Evolutionary conservation across 2,113 vertebrate genomes (phyloP).

Genomic region (Paraplagusia blochii): DNA sequence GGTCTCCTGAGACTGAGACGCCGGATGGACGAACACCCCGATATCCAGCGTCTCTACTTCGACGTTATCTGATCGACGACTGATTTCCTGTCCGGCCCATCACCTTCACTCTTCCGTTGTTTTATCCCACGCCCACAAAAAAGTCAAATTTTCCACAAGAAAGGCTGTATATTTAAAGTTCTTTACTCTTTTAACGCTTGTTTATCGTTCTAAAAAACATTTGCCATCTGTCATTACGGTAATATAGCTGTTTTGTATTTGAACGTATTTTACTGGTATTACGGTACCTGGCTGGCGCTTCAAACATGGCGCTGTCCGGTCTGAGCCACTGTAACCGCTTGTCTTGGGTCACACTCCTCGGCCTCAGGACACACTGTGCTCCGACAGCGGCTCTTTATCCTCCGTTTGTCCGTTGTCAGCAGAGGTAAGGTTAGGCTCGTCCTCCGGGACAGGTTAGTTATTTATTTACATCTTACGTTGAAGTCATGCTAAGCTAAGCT

Average conservation of each 20-base stretch:
- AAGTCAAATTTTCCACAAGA: too few relatives aligned
- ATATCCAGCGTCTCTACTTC: too few relatives aligned
- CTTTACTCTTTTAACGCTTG: too few relatives aligned
- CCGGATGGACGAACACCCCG: too few relatives aligned
- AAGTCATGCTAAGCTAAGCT: constrained; percentile 36
- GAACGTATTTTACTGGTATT: neutral
- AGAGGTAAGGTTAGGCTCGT: constrained; percentile 48
- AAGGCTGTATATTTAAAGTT: too few relatives aligned
- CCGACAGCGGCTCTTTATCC: constrained; percentile 21
- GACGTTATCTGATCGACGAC: too few relatives aligned
- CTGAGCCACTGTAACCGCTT: constrained; percentile 32
- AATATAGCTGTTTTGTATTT: neutral
- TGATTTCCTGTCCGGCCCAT: too few relatives aligned
- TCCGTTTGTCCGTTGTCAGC: constrained; percentile 17
- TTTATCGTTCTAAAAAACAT: too few relatives aligned
- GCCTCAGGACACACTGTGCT: constrained; percentile 39
- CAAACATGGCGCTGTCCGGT: constrained; percentile 74
- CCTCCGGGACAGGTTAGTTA: neutral
- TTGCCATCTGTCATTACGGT: neutral
- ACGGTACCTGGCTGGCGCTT: constrained; percentile 33
- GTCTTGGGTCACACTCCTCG: constrained; percentile 54
- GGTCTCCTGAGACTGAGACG: too few relatives aligned
- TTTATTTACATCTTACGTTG: neutral
- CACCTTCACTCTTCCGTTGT: too few relatives aligned
- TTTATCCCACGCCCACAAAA: too few relatives aligned